A percentile compares a stretch with the other conserved stretches of the same genome.
Evolutionary conservation across 2,797 vertebrate species (phyloP).

Genomic region (Labroides dimidiatus): DNA sequence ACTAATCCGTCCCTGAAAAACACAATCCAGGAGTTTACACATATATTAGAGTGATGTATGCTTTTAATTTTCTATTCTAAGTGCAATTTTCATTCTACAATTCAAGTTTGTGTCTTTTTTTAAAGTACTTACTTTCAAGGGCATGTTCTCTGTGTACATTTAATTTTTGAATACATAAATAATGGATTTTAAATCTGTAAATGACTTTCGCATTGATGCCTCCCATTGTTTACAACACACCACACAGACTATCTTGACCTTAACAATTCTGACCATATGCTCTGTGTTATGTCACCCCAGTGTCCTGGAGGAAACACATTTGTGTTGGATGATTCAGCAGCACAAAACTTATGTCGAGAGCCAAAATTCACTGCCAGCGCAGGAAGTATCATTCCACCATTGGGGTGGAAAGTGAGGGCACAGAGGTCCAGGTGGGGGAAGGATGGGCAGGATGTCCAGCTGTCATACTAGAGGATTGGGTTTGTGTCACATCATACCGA

Average conservation of each 20-base stretch:
- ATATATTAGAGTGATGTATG: background rate
- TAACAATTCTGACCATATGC: slow-evolving; percentile 4
- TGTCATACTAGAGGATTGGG: background rate
- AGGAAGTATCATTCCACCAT: slow-evolving; percentile 21
- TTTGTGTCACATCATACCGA: background rate
- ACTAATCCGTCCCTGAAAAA: slow-evolving; percentile 2
- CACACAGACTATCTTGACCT: background rate
- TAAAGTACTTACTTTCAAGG: background rate
- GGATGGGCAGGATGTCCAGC: background rate
- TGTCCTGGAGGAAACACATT: slow-evolving; percentile 4
- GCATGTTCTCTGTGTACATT: too few species aligned
- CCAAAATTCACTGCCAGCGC: slow-evolving; percentile 14
- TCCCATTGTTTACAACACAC: background rate
- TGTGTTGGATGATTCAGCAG: slow-evolving; percentile 16
- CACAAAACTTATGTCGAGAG: background rate
- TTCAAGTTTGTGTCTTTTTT: background rate
- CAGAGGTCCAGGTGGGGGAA: background rate
- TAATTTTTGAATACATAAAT: too few species aligned
- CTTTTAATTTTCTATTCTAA: background rate
- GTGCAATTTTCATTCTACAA: background rate
- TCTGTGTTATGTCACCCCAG: slow-evolving; percentile 7
- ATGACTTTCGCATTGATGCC: background rate
- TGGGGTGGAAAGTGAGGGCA: background rate
- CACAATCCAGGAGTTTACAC: slow-evolving; percentile 10
- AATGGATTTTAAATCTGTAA: too few species aligned